Percentiles rank a stretch among this genome's conserved stretches.
Conservation (phyloP, 2,797 vertebrate species). For the Esox masquinongy region DNA sequence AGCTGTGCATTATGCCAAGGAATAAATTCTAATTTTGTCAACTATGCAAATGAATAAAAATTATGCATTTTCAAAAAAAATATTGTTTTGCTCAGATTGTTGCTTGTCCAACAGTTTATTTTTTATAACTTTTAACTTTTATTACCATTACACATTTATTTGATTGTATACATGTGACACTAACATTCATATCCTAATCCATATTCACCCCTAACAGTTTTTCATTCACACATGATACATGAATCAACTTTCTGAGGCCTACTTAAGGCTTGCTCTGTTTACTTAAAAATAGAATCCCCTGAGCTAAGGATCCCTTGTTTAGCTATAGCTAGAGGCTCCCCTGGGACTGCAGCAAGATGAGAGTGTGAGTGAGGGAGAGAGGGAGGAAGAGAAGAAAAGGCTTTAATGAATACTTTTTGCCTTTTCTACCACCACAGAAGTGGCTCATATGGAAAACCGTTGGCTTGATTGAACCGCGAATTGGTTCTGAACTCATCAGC, state of each 20-base stretch:
- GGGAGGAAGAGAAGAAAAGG: neutral
- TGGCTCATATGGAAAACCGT: neutral
- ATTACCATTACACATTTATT: neutral
- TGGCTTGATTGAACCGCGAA: constrained; percentile 14
- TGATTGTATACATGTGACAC: neutral
- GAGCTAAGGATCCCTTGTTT: constrained; percentile 61
- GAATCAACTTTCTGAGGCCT: constrained; percentile 37
- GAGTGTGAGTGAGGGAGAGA: neutral
- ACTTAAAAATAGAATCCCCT: constrained; percentile 59
- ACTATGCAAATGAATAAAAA: too few species aligned
- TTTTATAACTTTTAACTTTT: too few species aligned
- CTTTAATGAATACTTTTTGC: neutral
- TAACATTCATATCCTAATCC: constrained; percentile 15
- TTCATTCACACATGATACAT: constrained; percentile 7
- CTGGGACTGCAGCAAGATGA: constrained; percentile 52
- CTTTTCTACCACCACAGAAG: neutral
- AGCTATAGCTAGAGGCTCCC: constrained; percentile 72
- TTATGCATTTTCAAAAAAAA: too few species aligned
- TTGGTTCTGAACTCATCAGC: constrained; percentile 4
- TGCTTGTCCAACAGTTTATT: too few species aligned
- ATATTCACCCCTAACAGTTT: constrained; percentile 39
- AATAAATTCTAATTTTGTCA: too few species aligned
- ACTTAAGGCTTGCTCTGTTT: constrained; percentile 53
- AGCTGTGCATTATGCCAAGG: too few species aligned
- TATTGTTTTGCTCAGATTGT: too few species aligned